These are phyloP conservation scores for Mastigias papua DNA, from an alignment of 30 jellyfish, hydroid and myxozoan species.

Conservation along the genomic window DNA sequence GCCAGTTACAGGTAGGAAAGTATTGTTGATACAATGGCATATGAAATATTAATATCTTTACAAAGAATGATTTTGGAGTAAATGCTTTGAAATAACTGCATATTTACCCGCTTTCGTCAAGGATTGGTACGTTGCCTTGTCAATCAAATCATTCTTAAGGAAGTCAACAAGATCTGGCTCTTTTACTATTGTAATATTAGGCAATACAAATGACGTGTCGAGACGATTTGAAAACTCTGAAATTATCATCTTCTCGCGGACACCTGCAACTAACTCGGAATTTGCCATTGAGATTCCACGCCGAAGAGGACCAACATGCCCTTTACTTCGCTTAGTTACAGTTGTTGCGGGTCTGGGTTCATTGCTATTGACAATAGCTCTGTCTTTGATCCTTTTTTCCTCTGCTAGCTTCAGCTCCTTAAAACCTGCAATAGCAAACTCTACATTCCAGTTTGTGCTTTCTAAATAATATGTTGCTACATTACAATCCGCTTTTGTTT, in stretches of 20 bases:
- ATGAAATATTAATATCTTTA: background rate
- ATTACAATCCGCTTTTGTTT: slow-evolving; percentile 75
- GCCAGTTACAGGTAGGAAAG: too few species aligned
- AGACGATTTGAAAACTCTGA: slow-evolving; percentile 9
- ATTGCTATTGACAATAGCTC: slow-evolving; percentile 8
- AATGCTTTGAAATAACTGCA: too few species aligned
- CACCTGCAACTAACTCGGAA: slow-evolving; percentile 75
- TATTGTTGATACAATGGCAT: too few species aligned
- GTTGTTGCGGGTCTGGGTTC: slow-evolving; percentile 5
- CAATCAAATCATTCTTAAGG: slow-evolving; percentile 79
- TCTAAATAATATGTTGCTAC: slow-evolving; percentile 71
- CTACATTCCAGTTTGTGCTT: slow-evolving; percentile 69
- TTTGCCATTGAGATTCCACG: slow-evolving; percentile 92
- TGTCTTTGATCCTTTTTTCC: slow-evolving; percentile 33
- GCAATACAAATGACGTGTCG: slow-evolving; percentile 67
- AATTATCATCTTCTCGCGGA: slow-evolving; percentile 55
- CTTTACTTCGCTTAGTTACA: slow-evolving; percentile 14
- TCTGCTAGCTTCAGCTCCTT: slow-evolving; percentile 45
- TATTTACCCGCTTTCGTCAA: slow-evolving; percentile 81
- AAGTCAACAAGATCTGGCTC: slow-evolving; percentile 71
- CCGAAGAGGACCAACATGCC: slow-evolving; percentile 46
- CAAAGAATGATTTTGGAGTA: background rate
- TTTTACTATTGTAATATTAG: slow-evolving; percentile 66
- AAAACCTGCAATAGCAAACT: slow-evolving; percentile 52
- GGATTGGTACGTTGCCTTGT: slow-evolving; percentile 61